Base-by-base conservation (phyloP, 2,888 invertebrate genomes). In the Carcina quercana region DNA sequence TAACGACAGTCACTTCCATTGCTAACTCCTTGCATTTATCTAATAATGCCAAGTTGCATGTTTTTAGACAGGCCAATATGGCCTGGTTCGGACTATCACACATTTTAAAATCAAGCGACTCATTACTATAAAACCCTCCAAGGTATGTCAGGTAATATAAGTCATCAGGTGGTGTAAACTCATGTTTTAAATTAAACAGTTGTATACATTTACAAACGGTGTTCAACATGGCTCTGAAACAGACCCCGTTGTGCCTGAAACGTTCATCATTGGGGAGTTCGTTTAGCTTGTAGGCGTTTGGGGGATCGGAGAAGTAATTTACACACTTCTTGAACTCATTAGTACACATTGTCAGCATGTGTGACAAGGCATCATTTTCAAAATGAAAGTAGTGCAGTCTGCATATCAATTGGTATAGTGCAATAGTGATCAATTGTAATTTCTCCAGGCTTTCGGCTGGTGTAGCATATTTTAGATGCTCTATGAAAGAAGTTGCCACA, bases 1-100 rank as follows among this genome's bases (percentile, higher is more conserved):
- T 66, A 34, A 80, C 74, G 12, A 82, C 65, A 57, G 64, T 82
- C 0, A 82, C 54, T 40, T 59, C 68, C 75, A 80, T 80, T 7
- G 75, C 60, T 15, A 78, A 48, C 20, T 53, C 55, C 44, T 72
- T 62, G 37, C 62, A 71, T 37, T 51, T 54, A 40, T 80, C 74
- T 30, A 82, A 35, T 42, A 82, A 38, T 2, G 47, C 40, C 7
- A 38, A 39, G 42, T 75, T 63, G 41, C 65, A 64, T 25, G 64
- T 67, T 15, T 63, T 50, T 5, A 79, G 35, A 38, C 49, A 55
- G 37, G 73, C 68, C 21, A 54, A 29, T 29, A 79, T 43, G 27
- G 27, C 14, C 14, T 20, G 20, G 28, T 11, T 24, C 3, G 47
- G 25, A 38, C 45, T 50, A 30, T 72, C 59, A 36, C 50, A 56